These are phyloP conservation scores for Cynodonichthys magdalenae DNA, from an alignment of 2,797 vertebrate genomes.

Conservation along the genomic window DNA sequence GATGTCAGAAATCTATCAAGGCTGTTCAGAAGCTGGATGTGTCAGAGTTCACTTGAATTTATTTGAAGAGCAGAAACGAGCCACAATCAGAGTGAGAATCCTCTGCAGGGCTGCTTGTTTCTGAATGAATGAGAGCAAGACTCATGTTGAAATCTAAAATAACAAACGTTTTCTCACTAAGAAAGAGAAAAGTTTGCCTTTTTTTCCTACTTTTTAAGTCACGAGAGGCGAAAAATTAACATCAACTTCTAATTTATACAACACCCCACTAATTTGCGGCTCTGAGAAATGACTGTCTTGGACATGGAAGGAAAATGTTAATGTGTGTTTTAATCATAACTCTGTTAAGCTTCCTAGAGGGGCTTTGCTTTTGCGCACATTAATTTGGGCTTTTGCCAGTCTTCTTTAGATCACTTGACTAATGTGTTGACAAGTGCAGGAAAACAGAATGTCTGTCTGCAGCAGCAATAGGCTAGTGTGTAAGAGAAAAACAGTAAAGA, in stretches of 20 bases:
- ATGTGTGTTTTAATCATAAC: constrained; percentile 72
- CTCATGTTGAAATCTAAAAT: neutral
- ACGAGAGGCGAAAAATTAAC: constrained; percentile 15
- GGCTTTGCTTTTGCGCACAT: constrained; percentile 68
- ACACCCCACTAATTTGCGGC: constrained; percentile 35
- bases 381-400: constrained; percentile 76
- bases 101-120: neutral
- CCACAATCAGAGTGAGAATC: constrained; percentile 7
- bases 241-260: constrained; percentile 21
- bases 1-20: constrained; percentile 18
- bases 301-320: constrained; percentile 62
- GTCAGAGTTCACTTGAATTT: constrained; percentile 28
- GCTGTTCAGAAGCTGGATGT: constrained; percentile 23
- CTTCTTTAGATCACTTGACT: constrained; percentile 69
- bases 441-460: constrained; percentile 62
- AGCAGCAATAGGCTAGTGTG: constrained; percentile 19
- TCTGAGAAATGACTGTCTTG: constrained; percentile 36
- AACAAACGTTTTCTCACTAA: neutral
- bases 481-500: constrained; percentile 56
- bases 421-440: constrained; percentile 70
- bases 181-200: neutral
- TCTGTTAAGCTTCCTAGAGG: constrained; percentile 68
- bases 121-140: constrained; percentile 1
- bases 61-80: constrained; percentile 14
- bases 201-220: neutral